Evolutionary conservation across 2,888 invertebrate genomes (phyloP), one percentile per base, ranked within the genome.

Genomic region (Xylocampa areola): DNA sequence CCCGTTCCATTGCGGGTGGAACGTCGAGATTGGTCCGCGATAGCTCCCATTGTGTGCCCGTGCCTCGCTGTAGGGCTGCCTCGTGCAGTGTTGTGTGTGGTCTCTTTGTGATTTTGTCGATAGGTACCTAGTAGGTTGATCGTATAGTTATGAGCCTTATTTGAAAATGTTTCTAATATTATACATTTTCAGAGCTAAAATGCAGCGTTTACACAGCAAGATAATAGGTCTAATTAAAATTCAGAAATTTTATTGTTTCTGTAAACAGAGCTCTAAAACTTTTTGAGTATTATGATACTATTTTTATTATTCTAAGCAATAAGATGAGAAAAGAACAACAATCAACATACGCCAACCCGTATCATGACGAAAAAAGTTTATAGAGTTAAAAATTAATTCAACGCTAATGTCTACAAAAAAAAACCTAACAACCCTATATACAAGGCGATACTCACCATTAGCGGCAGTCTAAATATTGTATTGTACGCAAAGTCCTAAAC

Each of bases 361-460:
- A 25, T 8, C 1, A 25, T 8, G 10, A 7, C 8, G 4, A 4
- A 7, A 11, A 0, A 45, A 27, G n/a, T n/a, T n/a, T n/a, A 21
- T 17, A 0, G 21, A 11, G 1, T 19, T 14, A 1, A 14, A 10
- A 33, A 39, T 17, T 8, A 25, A 19, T 11, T 5, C 8, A 8
- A 4, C 25, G 23, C 7, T 25, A 2, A 1, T 10, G 25, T 4
- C 7, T 14, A 0, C 0, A 13, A 25, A 33, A n/a, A n/a, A n/a
- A n/a, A n/a, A n/a, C 0, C 2, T 4, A 65, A 10, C 80, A 83
- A 25, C 84, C 81, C 81, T 82, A 72, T 57, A 60, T 72, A 79
- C 80, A 79, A 85, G 85, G 84, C 84, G 83, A 85, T 86, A 82
- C 81, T 79, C 80, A 73, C 87, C 87, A 88, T 88, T 89, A 88